A percentile compares a stretch with the other conserved stretches of the same genome.
Evolutionary conservation across 2,888 invertebrate genomes (phyloP).

Genomic region (Ophion ellenae): DNA sequence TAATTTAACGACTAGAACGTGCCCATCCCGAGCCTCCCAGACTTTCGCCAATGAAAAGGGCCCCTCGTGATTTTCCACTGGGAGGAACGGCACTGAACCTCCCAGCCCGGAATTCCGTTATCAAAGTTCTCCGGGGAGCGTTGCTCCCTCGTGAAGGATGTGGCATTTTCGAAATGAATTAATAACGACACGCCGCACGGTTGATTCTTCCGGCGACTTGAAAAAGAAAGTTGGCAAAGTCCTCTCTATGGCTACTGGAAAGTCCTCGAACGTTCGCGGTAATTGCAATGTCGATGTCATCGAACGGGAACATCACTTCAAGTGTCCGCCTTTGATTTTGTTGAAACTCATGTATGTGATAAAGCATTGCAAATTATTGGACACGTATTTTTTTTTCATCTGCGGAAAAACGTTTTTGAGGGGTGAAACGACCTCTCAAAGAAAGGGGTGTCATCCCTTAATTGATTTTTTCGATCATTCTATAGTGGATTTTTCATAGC

Average conservation of each 20-base stretch:
- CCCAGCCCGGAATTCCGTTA: slow-evolving; percentile 60
- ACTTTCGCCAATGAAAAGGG: slow-evolving; percentile 68
- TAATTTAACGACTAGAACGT: slow-evolving; percentile 75
- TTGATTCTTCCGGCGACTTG: slow-evolving; percentile 62
- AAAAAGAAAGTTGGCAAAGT: slow-evolving; percentile 40
- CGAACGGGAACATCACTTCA: no score
- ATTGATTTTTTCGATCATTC: no score
- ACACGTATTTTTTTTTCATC: no score
- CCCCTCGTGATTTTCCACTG: slow-evolving; percentile 66
- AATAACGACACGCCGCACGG: slow-evolving; percentile 64
- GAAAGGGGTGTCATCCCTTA: no score
- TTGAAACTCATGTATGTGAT: no score
- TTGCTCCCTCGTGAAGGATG: slow-evolving; percentile 45
- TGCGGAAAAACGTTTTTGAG: no score
- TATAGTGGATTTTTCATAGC: no score
- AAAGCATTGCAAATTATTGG: no score
- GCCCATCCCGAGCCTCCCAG: slow-evolving; percentile 63
- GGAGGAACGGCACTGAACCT: slow-evolving; percentile 57
- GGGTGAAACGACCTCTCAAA: no score
- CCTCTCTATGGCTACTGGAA: slow-evolving; percentile 9
- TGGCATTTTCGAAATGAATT: slow-evolving; percentile 62
- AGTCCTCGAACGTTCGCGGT: slow-evolving; percentile 49
- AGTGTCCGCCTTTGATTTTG: no score
- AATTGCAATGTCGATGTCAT: slow-evolving; percentile 57
- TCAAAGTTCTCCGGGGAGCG: slow-evolving; percentile 58